These are phyloP conservation scores for Hermetia illucens DNA, from an alignment of 1,140 invertebrate species.

Conservation along the genomic window DNA sequence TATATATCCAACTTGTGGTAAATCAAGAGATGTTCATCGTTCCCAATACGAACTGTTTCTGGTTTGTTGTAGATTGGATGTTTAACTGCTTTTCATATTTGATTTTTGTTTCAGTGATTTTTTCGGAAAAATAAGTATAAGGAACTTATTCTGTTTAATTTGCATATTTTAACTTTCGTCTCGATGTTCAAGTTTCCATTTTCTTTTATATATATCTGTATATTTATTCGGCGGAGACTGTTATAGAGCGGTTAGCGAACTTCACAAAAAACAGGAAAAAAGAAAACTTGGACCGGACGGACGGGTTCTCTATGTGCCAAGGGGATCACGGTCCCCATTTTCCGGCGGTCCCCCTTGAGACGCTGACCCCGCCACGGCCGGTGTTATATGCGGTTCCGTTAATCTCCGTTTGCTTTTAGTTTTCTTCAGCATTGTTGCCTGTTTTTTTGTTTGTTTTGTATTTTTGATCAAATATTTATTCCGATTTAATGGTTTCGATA, in stretches of 20 bases:
- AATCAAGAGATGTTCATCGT: too few species aligned
- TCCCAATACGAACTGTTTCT: too few species aligned
- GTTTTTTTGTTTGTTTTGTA: conserved; percentile 7
- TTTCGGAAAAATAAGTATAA: too few species aligned
- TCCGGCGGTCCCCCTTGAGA: conserved; percentile 29
- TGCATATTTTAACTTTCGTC: too few species aligned
- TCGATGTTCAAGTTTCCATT: too few species aligned
- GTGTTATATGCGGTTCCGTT: conserved; percentile 66
- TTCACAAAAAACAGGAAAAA: conserved; percentile 27
- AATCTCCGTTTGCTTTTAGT: conserved; percentile 87
- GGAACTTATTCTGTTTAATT: too few species aligned
- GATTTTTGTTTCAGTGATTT: too few species aligned
- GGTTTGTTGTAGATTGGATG: too few species aligned
- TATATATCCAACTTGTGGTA: too few species aligned
- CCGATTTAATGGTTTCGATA: background rate
- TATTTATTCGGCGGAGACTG: too few species aligned
- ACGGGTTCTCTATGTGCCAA: conserved; percentile 25
- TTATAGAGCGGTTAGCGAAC: background rate
- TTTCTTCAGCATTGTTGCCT: conserved; percentile 61
- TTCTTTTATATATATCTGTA: too few species aligned
- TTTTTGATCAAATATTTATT: background rate
- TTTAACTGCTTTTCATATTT: too few species aligned
- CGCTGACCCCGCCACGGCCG: conserved; percentile 30
- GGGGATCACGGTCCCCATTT: conserved; percentile 20
- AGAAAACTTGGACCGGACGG: conserved; percentile 27